Conservation (phyloP, 1,140 invertebrate species). For the Anadara kagoshimensis region DNA sequence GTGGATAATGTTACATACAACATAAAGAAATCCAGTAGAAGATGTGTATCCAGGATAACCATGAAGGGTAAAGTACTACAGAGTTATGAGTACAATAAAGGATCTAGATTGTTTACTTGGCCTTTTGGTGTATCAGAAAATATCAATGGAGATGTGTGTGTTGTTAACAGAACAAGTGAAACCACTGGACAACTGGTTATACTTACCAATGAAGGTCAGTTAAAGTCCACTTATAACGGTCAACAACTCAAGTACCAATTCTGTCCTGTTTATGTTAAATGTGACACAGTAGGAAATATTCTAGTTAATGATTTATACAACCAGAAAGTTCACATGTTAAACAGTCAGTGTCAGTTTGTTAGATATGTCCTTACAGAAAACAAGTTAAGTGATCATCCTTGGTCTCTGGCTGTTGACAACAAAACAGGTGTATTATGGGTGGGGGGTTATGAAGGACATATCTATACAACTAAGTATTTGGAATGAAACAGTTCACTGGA, state of each 20-base stretch:
- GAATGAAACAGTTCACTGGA: no score
- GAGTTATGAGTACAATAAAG: background rate
- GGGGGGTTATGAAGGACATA: no score
- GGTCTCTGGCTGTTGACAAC: no score
- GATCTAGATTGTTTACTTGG: background rate
- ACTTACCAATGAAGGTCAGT: background rate
- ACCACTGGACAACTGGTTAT: background rate
- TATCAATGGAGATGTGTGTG: background rate
- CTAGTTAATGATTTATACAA: no score
- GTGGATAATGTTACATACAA: background rate
- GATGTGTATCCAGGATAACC: slow-evolving; percentile 2
- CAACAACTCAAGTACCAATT: no score
- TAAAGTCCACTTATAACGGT: background rate
- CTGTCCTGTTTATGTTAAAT: background rate
- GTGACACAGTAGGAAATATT: background rate
- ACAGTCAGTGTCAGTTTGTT: no score
- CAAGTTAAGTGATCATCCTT: no score
- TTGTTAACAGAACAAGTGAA: slow-evolving; percentile 3
- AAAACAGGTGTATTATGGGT: no score
- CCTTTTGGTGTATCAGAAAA: slow-evolving; percentile 2
- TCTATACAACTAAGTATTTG: no score
- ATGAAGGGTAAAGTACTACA: background rate
- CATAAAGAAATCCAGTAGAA: background rate
- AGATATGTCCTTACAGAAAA: no score
- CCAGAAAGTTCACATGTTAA: no score